Conservation (phyloP, 2,113 vertebrate species). For the Anhinga anhinga region DNA sequence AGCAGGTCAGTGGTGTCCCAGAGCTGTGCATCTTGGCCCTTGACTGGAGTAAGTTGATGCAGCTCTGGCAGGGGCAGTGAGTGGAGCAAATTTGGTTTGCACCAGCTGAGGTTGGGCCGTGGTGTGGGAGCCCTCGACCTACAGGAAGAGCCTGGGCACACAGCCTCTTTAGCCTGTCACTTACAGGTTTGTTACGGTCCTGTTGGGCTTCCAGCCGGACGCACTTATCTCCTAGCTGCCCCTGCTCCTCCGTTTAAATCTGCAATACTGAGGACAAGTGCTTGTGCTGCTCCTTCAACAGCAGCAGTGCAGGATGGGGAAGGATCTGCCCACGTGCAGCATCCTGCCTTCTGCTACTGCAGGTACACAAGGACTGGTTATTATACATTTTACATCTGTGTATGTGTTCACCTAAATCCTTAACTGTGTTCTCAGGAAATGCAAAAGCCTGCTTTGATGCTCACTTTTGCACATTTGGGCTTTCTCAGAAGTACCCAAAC, state of each 20-base stretch:
- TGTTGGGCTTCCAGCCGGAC: not conserved
- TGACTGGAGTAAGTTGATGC: not conserved
- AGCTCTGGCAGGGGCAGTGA: not conserved
- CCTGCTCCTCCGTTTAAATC: not conserved
- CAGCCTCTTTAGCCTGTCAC: not conserved
- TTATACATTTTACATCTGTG: not conserved
- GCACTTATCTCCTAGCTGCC: not conserved
- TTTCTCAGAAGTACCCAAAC: not conserved
- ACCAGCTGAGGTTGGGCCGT: not conserved
- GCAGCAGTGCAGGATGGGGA: not conserved
- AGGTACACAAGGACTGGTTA: not conserved
- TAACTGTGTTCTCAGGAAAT: not conserved
- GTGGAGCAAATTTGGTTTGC: not conserved
- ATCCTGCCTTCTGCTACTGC: not conserved
- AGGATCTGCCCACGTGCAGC: not conserved
- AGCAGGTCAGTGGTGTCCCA: not conserved
- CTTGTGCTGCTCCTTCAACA: not conserved
- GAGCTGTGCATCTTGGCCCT: not conserved
- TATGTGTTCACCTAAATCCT: not conserved
- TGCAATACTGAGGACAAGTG: not conserved
- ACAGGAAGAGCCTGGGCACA: not conserved
- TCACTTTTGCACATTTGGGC: not conserved
- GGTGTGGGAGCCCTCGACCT: not conserved
- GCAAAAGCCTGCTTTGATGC: not conserved
- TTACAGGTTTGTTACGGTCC: not conserved